Evolutionary conservation across 2,113 vertebrate species (phyloP).

Genomic region (Solea senegalensis): DNA sequence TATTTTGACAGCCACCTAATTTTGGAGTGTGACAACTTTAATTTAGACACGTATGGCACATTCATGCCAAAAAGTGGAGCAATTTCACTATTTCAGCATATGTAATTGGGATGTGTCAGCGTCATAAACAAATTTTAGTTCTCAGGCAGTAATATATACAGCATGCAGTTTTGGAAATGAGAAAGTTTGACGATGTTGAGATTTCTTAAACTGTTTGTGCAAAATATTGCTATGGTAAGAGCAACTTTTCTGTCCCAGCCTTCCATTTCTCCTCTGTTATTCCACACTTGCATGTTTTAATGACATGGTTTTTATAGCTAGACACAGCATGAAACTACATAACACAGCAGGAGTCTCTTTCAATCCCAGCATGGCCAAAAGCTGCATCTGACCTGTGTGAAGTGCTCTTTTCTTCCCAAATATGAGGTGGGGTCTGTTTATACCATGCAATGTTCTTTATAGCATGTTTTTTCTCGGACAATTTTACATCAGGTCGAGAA

Average conservation of each 20-base stretch:
- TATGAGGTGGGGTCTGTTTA: neutral
- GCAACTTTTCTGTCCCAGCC: constrained; percentile 5
- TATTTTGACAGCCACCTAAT: constrained; percentile 73
- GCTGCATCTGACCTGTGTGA: constrained; percentile 17
- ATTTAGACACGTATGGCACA: constrained; percentile 68
- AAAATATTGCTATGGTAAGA: constrained; percentile 21
- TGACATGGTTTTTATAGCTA: constrained; percentile 13
- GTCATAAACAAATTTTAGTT: constrained; percentile 58
- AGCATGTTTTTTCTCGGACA: neutral
- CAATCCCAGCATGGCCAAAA: constrained; percentile 13
- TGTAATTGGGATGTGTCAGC: constrained; percentile 68
- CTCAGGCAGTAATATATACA: constrained; percentile 25
- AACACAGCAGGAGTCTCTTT: constrained; percentile 19
- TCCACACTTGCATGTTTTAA: constrained; percentile 21
- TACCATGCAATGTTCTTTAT: neutral
- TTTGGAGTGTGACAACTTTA: constrained; percentile 69
- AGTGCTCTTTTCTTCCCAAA: neutral
- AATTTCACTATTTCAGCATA: constrained; percentile 60
- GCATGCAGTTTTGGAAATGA: constrained; percentile 18
- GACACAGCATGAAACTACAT: constrained; percentile 6
- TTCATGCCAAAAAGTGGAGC: constrained; percentile 35
- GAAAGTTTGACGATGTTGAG: constrained; percentile 13
- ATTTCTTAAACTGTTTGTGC: constrained; percentile 38
- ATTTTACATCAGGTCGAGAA: constrained; percentile 4
- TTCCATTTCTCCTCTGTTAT: constrained; percentile 23